Evolutionary conservation across 2,113 vertebrate species (phyloP).

Genomic region (Microcebus griseorufus): DNA sequence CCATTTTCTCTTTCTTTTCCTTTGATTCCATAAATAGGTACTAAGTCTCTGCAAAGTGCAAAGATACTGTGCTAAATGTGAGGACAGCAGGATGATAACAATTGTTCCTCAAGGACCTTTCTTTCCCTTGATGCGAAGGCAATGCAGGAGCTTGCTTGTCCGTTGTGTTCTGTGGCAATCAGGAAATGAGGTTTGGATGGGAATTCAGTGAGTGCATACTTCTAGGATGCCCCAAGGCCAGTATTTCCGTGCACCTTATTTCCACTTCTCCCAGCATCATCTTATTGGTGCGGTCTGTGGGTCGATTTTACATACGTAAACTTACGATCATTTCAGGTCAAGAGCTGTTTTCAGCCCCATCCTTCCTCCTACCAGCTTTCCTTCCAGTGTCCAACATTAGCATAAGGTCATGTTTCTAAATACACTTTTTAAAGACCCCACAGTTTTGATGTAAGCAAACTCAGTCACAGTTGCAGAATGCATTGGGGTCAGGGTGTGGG

Average conservation of each 20-base stretch:
- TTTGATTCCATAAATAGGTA: background rate
- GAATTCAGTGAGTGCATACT: background rate
- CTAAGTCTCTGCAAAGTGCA: background rate
- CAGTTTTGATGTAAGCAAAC: background rate
- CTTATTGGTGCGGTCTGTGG: background rate
- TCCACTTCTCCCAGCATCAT: background rate
- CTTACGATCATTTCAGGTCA: background rate
- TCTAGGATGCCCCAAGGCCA: background rate
- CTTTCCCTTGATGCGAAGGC: background rate
- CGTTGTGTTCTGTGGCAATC: background rate
- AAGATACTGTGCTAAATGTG: background rate
- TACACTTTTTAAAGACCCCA: background rate
- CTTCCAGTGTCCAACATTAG: background rate
- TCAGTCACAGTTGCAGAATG: background rate
- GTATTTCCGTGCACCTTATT: background rate
- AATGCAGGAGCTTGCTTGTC: background rate
- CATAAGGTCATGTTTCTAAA: background rate
- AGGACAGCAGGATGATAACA: background rate
- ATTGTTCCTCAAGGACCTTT: background rate
- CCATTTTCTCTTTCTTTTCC: background rate
- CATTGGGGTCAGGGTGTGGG: background rate
- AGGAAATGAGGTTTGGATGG: background rate
- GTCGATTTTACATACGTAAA: background rate
- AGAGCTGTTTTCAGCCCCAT: background rate
- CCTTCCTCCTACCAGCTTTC: background rate